phyloP scores from a whole-genome alignment of 37 sponge, comb jelly and placozoan species.

The Bolinopsis microptera region DNA sequence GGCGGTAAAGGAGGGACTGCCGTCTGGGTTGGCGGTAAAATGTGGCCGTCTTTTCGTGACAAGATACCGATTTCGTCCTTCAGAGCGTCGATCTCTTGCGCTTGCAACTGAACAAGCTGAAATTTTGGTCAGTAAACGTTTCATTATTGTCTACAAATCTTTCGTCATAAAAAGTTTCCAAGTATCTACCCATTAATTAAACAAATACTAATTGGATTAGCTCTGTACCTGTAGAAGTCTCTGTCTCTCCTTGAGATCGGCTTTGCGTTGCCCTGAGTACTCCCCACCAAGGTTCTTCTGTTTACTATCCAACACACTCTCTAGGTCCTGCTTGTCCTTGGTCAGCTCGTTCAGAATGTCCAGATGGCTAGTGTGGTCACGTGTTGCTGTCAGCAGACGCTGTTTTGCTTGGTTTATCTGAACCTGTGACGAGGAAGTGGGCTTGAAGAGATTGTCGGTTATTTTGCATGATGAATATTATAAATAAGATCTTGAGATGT shows the following conservation, averaged over 20 bases:
- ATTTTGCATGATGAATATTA: too few species aligned
- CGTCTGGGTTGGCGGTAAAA: constrained; percentile 83
- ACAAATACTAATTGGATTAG: too few species aligned
- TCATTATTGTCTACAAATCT: too few species aligned
- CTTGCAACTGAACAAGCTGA: constrained; percentile 76
- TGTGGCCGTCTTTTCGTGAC: constrained; percentile 84
- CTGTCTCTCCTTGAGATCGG: constrained; percentile 74
- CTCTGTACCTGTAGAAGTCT: constrained; percentile 69
- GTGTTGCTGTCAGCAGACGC: constrained; percentile 67
- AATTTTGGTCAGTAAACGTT: background rate
- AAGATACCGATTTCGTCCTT: constrained; percentile 82
- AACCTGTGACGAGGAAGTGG: constrained; percentile 51
- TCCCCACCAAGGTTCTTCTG: constrained; percentile 75
- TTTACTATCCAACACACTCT: constrained; percentile 75
- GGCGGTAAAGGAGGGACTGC: constrained; percentile 69
- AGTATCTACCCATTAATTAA: too few species aligned
- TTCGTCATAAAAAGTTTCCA: too few species aligned
- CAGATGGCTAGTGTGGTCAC: constrained; percentile 82
- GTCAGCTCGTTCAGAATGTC: constrained; percentile 71
- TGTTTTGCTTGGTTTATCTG: constrained; percentile 74
- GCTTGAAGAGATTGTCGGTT: too few species aligned
- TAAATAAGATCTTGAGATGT: too few species aligned
- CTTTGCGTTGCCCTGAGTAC: constrained; percentile 70
- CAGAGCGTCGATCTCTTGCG: constrained; percentile 78
- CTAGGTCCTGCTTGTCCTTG: constrained; percentile 71